phyloP scores from a whole-genome alignment of 1,140 invertebrate species.

The Aphis craccivora region DNA sequence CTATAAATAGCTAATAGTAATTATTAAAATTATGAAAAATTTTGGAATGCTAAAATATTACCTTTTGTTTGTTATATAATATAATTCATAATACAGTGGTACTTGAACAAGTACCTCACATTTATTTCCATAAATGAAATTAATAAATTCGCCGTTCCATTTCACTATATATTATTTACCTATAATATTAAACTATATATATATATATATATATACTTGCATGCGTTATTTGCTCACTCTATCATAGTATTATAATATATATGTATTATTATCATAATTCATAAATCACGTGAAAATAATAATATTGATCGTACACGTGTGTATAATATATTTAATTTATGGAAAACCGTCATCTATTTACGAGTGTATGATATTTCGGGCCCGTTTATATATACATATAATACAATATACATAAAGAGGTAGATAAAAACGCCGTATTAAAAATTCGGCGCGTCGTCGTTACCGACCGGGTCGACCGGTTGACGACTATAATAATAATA shows the following conservation, averaged over 20 bases:
- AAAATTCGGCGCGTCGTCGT: slow-evolving; percentile 51
- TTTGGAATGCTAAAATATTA: neutral
- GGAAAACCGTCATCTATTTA: neutral
- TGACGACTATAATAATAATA: slow-evolving; percentile 24
- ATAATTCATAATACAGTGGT: too few species aligned
- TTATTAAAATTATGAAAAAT: too few species aligned
- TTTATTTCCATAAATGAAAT: neutral
- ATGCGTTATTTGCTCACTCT: neutral
- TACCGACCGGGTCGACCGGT: slow-evolving; percentile 43
- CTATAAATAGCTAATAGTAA: too few species aligned
- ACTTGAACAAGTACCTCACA: neutral
- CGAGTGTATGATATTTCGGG: neutral
- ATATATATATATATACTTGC: too few species aligned
- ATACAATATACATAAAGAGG: neutral
- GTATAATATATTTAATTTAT: neutral
- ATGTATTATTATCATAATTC: neutral
- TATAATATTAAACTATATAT: neutral
- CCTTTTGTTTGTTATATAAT: neutral
- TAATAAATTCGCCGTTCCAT: neutral
- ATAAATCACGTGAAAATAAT: neutral
- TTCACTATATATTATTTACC: neutral
- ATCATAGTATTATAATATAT: neutral
- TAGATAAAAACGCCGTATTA: slow-evolving; percentile 8
- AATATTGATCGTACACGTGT: neutral
- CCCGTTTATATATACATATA: neutral